phyloP scores from a whole-genome alignment of 2,888 invertebrate genomes.

The Stegophylla sp. region DNA sequence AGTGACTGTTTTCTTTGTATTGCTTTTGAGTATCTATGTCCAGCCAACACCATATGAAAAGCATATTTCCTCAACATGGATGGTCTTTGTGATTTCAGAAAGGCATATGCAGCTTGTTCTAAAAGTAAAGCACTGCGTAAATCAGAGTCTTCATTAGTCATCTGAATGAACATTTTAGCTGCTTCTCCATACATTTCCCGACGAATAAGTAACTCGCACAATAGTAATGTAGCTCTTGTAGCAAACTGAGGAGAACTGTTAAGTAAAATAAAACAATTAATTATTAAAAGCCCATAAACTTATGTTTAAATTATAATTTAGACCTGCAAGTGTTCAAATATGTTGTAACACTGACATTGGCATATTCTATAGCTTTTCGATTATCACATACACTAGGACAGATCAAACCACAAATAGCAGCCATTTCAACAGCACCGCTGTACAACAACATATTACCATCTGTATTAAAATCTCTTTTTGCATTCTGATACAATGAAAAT shows the following conservation, averaged over 20 bases:
- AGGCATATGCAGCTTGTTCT: conserved; percentile 95
- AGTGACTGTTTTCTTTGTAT: conserved; percentile 91
- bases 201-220: conserved; percentile 84
- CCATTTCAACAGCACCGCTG: conserved; percentile 97
- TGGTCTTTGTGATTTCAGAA: conserved; percentile 73
- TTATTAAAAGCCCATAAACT: background rate
- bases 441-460: conserved; percentile 98
- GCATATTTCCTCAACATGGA: conserved; percentile 90
- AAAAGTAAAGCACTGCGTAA: conserved; percentile 89
- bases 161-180: conserved; percentile 91
- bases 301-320: background rate
- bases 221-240: conserved; percentile 87
- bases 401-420: conserved; percentile 90
- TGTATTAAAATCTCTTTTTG: conserved; percentile 95
- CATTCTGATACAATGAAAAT: conserved; percentile 91
- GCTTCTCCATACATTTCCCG: conserved; percentile 85
- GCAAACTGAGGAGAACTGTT: conserved; percentile 87
- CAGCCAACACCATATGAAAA: conserved; percentile 94
- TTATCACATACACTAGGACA: conserved; percentile 71
- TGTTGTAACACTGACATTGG: conserved; percentile 92
- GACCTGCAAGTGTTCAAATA: conserved; percentile 90
- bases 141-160: conserved; percentile 98
- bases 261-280: background rate
- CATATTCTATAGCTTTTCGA: conserved; percentile 83
- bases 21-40: conserved; percentile 92